Evolutionary conservation across 2,888 invertebrate genomes (phyloP), one percentile per base, ranked within the genome.

Genomic region (Noctua janthe): DNA sequence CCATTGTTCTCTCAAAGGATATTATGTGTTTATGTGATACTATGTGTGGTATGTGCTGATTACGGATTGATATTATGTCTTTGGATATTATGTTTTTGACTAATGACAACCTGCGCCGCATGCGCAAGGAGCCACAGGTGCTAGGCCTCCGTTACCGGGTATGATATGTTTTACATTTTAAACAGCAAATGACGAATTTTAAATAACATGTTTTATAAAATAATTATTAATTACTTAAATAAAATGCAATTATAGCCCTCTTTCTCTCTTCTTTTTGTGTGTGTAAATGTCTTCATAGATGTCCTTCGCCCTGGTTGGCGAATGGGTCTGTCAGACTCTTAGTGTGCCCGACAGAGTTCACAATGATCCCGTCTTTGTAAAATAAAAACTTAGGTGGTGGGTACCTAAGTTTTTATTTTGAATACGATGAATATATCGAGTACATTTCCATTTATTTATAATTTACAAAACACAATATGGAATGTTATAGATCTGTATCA

Each of bases 21-120:
- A 85, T 88, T 88, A 86, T 86, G 91, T 91, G 92, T 77, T 90
- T 81, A 85, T 91, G 94, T 95, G 93, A 92, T 90, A 83, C 76
- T 78, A 75, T 78, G 71, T 90, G 91, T 92, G 91, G 86, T 91
- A 90, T 91, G 92, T 90, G 88, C 83, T 79, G 90, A 92, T 91
- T 91, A 85, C 82, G 86, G 86, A 84, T 91, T 89, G 85, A 82
- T 88, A 84, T 83, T 78, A 97, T 97, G 97, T 94, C 96, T 87
- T 92, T 95, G 93, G 97, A 97, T 95, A 97, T 97, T 86, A 97
- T 97, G 97, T 97, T 97, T 95, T 95, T 97, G 92, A 96, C 97
- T 69, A 96, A 97, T 89, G 97, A 97, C 90, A 97, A 97, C 89
- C 92, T 97, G 94, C 95, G 96, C 79, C 95, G 96, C 23, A 94